Base-by-base conservation (phyloP, 2,888 invertebrate genomes). In the Erynnis tages region DNA sequence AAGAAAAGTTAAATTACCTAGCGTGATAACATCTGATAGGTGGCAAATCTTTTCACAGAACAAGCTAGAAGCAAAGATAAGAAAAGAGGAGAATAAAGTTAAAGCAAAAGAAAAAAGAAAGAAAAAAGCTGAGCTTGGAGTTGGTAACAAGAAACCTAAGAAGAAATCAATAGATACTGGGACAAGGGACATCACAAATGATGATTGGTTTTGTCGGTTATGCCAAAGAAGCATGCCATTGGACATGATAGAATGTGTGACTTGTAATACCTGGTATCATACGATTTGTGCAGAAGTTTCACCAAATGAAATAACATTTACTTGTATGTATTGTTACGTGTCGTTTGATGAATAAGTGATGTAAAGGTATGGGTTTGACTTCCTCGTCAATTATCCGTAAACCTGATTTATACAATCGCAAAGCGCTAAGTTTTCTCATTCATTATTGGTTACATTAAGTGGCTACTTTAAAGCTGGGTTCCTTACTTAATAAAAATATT, bases 181-280 rank as follows among this genome's bases (percentile, higher is more conserved):
- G 16, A 14, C 25, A 35, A 7, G 13, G 14, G 6, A 46, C 23
- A 16, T 10, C 13, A 46, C 25, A 35, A 46, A 46, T 35, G 46
- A 35, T 32, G 46, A 46, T 35, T 46, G 46, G 35, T 46, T 35
- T 35, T 46, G 35, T 35, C 46, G 35, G 35, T 46, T 46, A 35
- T 46, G 46, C 17, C 35, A 46, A 25, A 46, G 35, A 46, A 46
- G 35, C 25, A 47, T 23, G 17, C 35, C 34, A 47, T 10, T 37
- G 1, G 50, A 43, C 35, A 43, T 50, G 50, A 50, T 50, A 43
- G 23, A 50, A 43, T 50, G 49, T 41, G 41, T 41, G 32, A 49
- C 3, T 41, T 49, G 34, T 50, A 41, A 23, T 23, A 50, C 25
- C 17, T 50, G 49, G 49, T 50, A 50, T 43, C 49, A 50, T 25